Conservation (phyloP, 2,888 invertebrate genomes). For the Cordilura impudica region DNA sequence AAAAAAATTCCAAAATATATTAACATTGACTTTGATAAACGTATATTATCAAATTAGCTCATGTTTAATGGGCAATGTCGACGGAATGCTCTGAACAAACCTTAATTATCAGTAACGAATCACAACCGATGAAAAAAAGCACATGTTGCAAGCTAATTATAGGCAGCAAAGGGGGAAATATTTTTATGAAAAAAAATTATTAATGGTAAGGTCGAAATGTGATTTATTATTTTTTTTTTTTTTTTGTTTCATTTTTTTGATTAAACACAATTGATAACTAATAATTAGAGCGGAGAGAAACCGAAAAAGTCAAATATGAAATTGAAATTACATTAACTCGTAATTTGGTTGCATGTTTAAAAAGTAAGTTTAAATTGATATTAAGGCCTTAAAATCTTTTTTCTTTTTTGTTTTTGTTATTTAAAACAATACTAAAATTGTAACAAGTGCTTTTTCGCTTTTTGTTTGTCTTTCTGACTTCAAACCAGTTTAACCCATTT, state of each 20-base stretch:
- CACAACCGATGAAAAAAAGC: background rate
- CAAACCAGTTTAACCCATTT: constrained; percentile 55
- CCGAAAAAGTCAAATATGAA: background rate
- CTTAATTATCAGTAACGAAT: background rate
- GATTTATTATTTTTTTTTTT: background rate
- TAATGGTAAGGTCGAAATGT: constrained; percentile 11
- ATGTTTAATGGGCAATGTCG: constrained; percentile 39
- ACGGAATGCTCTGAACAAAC: background rate
- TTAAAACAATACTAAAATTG: constrained; percentile 32
- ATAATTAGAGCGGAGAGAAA: constrained; percentile 15
- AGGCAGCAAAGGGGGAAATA: constrained; percentile 1
- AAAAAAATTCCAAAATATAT: constrained; percentile 33
- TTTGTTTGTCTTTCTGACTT: constrained; percentile 7
- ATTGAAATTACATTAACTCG: background rate
- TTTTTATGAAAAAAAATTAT: background rate
- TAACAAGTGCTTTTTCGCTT: constrained; percentile 48
- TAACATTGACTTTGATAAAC: constrained; percentile 64
- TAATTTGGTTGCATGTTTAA: background rate
- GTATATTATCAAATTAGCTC: constrained; percentile 65
- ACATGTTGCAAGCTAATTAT: constrained; percentile 34
- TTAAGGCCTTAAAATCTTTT: background rate
- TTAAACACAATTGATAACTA: constrained; percentile 1
- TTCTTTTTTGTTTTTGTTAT: constrained; percentile 4
- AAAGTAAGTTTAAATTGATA: background rate
- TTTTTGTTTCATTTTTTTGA: background rate